Conservation (phyloP, 2,113 vertebrate genomes). For the Heterocephalus glaber region DNA sequence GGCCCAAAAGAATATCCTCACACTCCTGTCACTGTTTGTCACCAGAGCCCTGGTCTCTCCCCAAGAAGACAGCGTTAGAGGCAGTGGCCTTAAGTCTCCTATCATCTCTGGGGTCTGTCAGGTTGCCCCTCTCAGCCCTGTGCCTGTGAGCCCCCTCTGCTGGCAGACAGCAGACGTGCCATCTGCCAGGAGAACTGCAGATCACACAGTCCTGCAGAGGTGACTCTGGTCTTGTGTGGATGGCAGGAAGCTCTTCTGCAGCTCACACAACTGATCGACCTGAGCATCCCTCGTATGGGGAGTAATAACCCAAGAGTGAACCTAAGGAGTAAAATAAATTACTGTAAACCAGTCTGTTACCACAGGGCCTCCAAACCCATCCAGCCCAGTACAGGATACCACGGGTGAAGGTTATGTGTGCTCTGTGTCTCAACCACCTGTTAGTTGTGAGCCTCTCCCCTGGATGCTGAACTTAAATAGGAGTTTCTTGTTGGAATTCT, state of each 20-base stretch:
- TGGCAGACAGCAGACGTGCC: conserved; percentile 74
- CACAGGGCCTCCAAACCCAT: neutral
- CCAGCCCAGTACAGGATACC: neutral
- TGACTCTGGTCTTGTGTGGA: neutral
- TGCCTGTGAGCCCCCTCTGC: conserved; percentile 82
- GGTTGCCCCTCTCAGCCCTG: conserved; percentile 71
- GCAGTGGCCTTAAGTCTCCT: conserved; percentile 58
- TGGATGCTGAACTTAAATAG: conserved; percentile 20
- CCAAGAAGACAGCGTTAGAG: conserved; percentile 65
- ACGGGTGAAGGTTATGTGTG: neutral
- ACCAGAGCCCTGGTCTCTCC: neutral
- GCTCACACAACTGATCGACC: conserved; percentile 9
- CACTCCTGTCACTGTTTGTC: neutral
- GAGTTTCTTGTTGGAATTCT: neutral
- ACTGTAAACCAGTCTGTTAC: neutral
- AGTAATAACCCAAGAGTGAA: conserved; percentile 10
- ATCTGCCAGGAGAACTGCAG: conserved; percentile 70
- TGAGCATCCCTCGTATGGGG: neutral
- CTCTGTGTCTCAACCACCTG: neutral
- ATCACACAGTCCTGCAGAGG: conserved; percentile 64
- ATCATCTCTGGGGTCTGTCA: conserved; percentile 72
- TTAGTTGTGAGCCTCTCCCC: conserved; percentile 2
- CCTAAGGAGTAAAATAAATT: neutral
- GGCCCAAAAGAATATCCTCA: conserved; percentile 23
- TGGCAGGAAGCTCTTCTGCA: neutral